Base-by-base conservation (phyloP, 2,113 vertebrate species). In the Nesogale talazaci region DNA sequence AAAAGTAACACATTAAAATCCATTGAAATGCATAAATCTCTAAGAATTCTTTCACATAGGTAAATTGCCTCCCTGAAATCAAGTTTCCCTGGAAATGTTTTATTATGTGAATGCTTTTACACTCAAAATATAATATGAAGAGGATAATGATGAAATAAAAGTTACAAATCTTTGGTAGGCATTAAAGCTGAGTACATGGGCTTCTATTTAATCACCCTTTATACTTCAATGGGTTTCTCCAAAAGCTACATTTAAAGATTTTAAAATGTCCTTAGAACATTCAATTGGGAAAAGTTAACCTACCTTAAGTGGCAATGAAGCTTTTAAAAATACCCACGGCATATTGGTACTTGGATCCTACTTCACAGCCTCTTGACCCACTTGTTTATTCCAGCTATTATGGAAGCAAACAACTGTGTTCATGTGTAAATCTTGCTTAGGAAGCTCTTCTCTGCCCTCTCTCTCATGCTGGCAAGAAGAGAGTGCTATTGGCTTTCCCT, bases 1-100 rank as follows among this genome's bases (percentile, higher is more conserved):
- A 80, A 86, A 92, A 88, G 31, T 86, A 83, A 75, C 46, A 82
- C 3, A 74, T 15, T 34, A 88, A 61, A 75, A 80, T 65, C 20
- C 3, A 74, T 12, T 70, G 75, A 1, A 76, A 56, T 2, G 76
- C 1, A 34, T 23, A 40, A 6, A n/a, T 12, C 61, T 90, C 14
- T 31, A 92, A 86, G 17, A 65, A 80, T 89, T 65, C 8, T 88
- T 69, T 70, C 46, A 88, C 0, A 29, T 69, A 76, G 40, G 14
- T 92, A 70, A 92, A 77, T 14, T 56, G 15, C 34, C 12, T 86
- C 23, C 38, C 46, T 92, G 52, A 80, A 86, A 63, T 83, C 1
- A 15, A 89, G 22, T 34, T 46, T 63, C 61, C 70, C 19, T 65
- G 65, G 25, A 63, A 72, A 34, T 65, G 59, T 94, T 92, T 80